Evolutionary conservation across 2,113 vertebrate genomes (phyloP), one percentile per base, ranked within the genome.

Genomic region (Gopherus evgoodei): DNA sequence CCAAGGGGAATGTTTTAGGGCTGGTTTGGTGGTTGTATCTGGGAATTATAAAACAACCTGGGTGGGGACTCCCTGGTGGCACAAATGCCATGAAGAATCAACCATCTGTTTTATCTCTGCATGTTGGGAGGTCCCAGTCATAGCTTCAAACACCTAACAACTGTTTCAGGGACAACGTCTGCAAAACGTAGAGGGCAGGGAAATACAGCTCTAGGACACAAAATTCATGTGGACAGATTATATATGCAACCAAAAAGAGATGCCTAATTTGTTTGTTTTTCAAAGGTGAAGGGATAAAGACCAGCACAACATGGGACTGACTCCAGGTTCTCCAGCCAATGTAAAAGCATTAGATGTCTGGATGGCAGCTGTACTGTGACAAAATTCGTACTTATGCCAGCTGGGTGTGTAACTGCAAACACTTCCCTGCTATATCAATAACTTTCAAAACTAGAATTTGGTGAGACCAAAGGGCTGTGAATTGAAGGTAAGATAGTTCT

Each of bases 21-120:
- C 44, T 49, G 31, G 75, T 49, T 27, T 54, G 11, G 27, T 85
- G 57, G 6, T 80, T 85, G 91, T 52, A 47, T 82, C 83, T 93
- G 95, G 96, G 93, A 97, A 93, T 93, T 52, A 84, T 93, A 95
- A 84, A 87, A 69, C 95, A 88, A 80, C 88, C 95, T 88, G 93
- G 97, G 95, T 92, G 53, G 93, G 91, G 91, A 95, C 94, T 90
- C 94, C 95, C 97, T 5, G 44, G 93, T 87, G 95, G 89, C 80
- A 76, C 3, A 53, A 76, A 94, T 96, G 96, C 96, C 98, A 62
- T 86, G 93, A 95, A 76, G 93, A 94, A 96, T 96, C 96, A 92
- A 94, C 97, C 98, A 97, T 88, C 87, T 97, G 97, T 96, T 78
- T 50, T 22, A 25, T 81, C 94, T 91, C 88, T 8, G 53, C 96